A percentile compares a stretch with the other conserved stretches of the same genome.
Conservation (phyloP, 2,888 invertebrate species). For the Epirrhoe alternata region DNA sequence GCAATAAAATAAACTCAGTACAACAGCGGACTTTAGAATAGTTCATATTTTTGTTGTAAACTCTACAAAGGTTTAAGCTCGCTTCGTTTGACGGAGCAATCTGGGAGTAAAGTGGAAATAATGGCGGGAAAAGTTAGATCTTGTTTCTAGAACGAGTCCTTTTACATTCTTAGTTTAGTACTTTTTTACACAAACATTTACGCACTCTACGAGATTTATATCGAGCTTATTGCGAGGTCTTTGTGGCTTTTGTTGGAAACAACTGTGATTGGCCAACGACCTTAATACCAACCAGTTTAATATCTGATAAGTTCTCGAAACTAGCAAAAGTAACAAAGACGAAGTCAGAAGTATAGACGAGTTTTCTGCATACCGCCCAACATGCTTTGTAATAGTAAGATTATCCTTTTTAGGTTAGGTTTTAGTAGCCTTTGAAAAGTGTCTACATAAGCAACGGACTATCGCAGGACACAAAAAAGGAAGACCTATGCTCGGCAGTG, state of each 20-base stretch:
- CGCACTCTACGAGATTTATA: not conserved
- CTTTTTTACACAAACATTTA: slow-evolving; percentile 4
- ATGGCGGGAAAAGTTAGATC: slow-evolving; percentile 21
- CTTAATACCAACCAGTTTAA: not conserved
- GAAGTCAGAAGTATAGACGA: too few relatives aligned
- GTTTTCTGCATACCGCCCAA: too few relatives aligned
- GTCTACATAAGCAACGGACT: too few relatives aligned
- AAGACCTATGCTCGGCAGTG: too few relatives aligned
- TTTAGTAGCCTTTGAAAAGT: too few relatives aligned
- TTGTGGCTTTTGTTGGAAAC: not conserved
- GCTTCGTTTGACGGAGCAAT: slow-evolving; percentile 33
- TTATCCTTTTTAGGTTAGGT: too few relatives aligned
- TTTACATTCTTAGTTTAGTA: slow-evolving; percentile 17
- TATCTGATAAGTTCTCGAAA: not conserved
- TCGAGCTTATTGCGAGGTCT: not conserved
- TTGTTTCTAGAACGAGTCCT: slow-evolving; percentile 24
- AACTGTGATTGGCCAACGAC: not conserved
- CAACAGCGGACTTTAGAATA: slow-evolving; percentile 33
- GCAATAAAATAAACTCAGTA: slow-evolving; percentile 41
- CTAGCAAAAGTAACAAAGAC: too few relatives aligned
- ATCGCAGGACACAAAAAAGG: too few relatives aligned
- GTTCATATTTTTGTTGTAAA: slow-evolving; percentile 39
- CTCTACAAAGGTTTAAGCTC: slow-evolving; percentile 30
- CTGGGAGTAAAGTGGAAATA: slow-evolving; percentile 26
- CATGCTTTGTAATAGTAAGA: too few relatives aligned